Conservation (phyloP, 35 echinoderm and acorn worm genomes). For the Patiria miniata region DNA sequence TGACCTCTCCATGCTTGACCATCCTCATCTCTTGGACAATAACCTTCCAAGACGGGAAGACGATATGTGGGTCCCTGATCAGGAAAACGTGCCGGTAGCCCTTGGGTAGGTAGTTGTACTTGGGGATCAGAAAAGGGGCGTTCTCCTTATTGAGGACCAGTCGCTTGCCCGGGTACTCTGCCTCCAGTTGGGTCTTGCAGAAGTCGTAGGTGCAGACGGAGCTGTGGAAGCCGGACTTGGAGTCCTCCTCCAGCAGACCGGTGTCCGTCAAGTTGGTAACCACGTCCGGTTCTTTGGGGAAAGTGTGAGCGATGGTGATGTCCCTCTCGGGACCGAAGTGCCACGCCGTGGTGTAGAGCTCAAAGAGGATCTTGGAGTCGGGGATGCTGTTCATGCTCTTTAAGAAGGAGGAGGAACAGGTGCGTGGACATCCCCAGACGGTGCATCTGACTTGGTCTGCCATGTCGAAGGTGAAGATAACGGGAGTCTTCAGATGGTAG, state of each 20-base stretch:
- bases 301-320: neutral
- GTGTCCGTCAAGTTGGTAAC: neutral
- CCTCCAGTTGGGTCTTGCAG: constrained; percentile 30
- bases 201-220: constrained; percentile 12
- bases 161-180: constrained; percentile 25
- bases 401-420: constrained; percentile 27
- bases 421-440: constrained; percentile 37
- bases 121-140: constrained; percentile 12
- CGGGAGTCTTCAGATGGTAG: no score
- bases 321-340: constrained; percentile 32
- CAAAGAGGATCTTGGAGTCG: constrained; percentile 29
- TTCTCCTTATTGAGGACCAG: constrained; percentile 47
- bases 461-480: neutral
- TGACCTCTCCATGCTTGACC: neutral
- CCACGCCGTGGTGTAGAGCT: constrained; percentile 17
- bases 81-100: constrained; percentile 63
- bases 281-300: neutral
- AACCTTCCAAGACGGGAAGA: constrained; percentile 46
- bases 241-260: neutral
- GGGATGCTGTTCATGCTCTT: constrained; percentile 50
- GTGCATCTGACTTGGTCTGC: neutral
- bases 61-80: constrained; percentile 53
- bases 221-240: neutral
- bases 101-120: constrained; percentile 25
- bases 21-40: neutral